Percentiles rank a stretch among this genome's conserved stretches.
These are phyloP conservation scores for Aselliscus stoliczkanus DNA, from an alignment of 2,797 vertebrate genomes.

Conservation along the genomic window DNA sequence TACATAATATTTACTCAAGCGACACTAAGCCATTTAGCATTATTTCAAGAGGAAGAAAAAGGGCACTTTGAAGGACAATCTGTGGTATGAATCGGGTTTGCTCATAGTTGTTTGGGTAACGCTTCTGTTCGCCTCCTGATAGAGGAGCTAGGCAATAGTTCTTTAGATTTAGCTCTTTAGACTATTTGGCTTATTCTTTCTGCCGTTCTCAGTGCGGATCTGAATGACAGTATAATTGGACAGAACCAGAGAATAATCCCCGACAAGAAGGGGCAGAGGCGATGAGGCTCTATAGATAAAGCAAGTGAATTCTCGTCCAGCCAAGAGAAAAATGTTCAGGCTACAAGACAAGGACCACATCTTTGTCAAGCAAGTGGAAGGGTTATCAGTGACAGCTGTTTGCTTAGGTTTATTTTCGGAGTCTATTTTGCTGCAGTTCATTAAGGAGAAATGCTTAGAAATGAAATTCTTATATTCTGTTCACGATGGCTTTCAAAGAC, in stretches of 20 bases:
- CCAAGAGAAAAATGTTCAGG: not conserved
- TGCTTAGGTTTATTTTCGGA: not conserved
- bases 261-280: not conserved
- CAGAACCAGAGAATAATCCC: not conserved
- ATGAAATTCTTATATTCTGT: not conserved
- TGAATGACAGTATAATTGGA: not conserved
- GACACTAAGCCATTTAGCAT: not conserved
- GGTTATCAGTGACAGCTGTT: not conserved
- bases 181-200: not conserved
- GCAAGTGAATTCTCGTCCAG: not conserved
- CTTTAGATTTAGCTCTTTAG: not conserved
- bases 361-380: not conserved
- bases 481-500: not conserved
- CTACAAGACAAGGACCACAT: not conserved
- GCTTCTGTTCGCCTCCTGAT: not conserved
- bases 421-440: not conserved
- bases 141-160: not conserved
- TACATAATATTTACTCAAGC: not conserved
- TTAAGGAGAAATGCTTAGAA: not conserved
- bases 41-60: not conserved
- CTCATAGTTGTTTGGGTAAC: not conserved
- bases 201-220: not conserved
- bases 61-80: not conserved
- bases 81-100: not conserved
- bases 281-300: not conserved